These are phyloP conservation scores for Marmota flaviventris DNA, from an alignment of 2,113 vertebrate genomes.

Conservation along the genomic window DNA sequence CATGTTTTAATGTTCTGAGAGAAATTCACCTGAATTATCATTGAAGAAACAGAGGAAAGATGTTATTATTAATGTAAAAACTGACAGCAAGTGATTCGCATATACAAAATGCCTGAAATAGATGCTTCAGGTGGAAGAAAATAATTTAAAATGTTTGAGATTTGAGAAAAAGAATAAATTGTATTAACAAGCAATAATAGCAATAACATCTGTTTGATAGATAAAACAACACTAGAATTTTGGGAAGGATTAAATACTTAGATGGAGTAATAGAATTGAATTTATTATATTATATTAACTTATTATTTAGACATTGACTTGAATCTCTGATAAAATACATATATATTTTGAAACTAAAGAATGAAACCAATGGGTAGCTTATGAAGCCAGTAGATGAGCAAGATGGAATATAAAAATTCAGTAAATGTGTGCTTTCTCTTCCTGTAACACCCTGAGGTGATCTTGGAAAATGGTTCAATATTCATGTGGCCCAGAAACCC, in stretches of 20 bases:
- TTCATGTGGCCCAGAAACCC: not conserved
- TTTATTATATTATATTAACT: not conserved
- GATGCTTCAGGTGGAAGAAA: not conserved
- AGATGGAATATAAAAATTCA: not conserved
- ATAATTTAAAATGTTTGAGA: not conserved
- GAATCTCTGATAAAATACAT: not conserved
- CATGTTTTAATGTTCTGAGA: not conserved
- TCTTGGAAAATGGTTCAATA: not conserved
- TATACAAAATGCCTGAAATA: not conserved
- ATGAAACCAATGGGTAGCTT: not conserved
- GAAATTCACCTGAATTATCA: not conserved
- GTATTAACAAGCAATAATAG: not conserved
- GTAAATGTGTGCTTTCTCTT: not conserved
- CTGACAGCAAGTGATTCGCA: not conserved
- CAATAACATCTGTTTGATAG: not conserved
- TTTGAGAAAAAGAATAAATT: not conserved
- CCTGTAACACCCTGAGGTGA: not conserved
- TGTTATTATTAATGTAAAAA: not conserved
- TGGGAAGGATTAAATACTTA: not conserved
- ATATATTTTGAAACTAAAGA: not conserved
- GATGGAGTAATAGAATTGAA: not conserved
- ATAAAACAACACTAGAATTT: not conserved
- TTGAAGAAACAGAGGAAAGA: not conserved
- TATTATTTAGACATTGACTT: not conserved
- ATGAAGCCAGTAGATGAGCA: not conserved